Base-by-base conservation (phyloP, 2,888 invertebrate genomes). In the Coecobrya sp. region DNA sequence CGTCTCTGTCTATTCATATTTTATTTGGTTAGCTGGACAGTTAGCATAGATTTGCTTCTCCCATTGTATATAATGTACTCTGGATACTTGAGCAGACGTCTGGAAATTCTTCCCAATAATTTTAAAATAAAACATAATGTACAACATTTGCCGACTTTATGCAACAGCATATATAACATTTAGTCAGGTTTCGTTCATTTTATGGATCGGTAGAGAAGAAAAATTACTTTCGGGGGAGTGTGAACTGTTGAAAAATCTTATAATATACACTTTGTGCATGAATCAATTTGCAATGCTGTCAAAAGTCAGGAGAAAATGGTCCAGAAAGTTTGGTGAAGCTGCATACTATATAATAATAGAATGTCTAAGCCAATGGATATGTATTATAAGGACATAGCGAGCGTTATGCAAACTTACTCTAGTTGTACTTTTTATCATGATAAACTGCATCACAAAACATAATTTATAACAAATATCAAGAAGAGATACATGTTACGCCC, bases 241-340 rank as follows among this genome's bases (percentile, higher is more conserved):
- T 84, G 62, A 65, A 59, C 42, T 84, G 19, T 30, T 13, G 0
- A 68, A 30, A 84, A 62, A 65, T 84, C 22, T 65, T 55, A 65
- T 42, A 42, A 52, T 59, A 59, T 30, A 49, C 36, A 45, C 25
- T 62, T 22, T 62, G 19, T 65, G 42, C 84, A 84, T 84, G 84
- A 84, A 84, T 84, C 84, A 84, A 84, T 84, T 84, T 84, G 84
- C 84, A 42, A 65, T 22, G 84, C 65, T 84, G 84, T 65, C 84
- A 65, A 25, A 13, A 25, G 27, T 27, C 25, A 25, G 1, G 25
- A 11, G 65, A 82, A n/a, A 62, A 42, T 62, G n/a, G 81, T 55
- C 59, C 55, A 30, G 81, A 82, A 59, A 59, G 59, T 82, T 82
- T 13, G 36, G 22, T 79, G 49, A 36, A 22, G 22, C 49, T 49